Conservation (phyloP, 1,140 invertebrate genomes). For the Halictus rubicundus region DNA sequence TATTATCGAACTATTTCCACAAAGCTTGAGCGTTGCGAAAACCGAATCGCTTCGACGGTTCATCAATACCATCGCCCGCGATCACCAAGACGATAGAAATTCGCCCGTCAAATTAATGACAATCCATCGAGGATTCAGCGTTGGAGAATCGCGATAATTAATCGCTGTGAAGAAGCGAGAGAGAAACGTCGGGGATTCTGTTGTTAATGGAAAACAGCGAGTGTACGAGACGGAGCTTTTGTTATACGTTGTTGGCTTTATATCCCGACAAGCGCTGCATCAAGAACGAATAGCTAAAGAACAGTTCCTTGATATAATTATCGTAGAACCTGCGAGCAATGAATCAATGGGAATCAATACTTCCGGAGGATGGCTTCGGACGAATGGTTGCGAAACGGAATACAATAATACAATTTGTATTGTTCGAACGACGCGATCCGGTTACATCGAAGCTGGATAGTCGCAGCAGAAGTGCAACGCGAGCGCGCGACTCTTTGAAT, state of each 20-base stretch:
- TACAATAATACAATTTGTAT: too few relatives aligned
- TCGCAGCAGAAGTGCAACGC: too few relatives aligned
- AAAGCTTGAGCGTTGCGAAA: too few relatives aligned
- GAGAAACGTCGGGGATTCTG: not conserved
- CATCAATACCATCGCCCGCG: conserved; percentile 5
- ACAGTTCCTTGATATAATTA: conserved; percentile 31
- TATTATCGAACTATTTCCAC: too few relatives aligned
- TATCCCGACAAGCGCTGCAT: not conserved
- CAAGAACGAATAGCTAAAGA: conserved; percentile 50
- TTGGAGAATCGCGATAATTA: not conserved
- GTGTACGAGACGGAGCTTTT: conserved; percentile 11
- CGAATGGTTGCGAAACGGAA: not conserved
- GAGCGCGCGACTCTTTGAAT: too few relatives aligned
- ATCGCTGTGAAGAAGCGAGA: too few relatives aligned
- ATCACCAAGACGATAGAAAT: conserved; percentile 10
- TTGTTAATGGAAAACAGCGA: conserved; percentile 46
- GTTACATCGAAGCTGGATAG: too few relatives aligned
- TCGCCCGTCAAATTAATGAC: conserved; percentile 34
- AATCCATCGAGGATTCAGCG: conserved; percentile 5
- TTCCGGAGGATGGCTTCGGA: not conserved
- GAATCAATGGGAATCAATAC: conserved; percentile 22
- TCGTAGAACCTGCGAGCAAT: conserved; percentile 7
- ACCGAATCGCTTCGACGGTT: not conserved
- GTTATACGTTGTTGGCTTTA: conserved; percentile 31
- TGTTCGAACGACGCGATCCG: too few relatives aligned